Evolutionary conservation across 2,797 vertebrate genomes (phyloP).

Genomic region (Lepus townsendii): DNA sequence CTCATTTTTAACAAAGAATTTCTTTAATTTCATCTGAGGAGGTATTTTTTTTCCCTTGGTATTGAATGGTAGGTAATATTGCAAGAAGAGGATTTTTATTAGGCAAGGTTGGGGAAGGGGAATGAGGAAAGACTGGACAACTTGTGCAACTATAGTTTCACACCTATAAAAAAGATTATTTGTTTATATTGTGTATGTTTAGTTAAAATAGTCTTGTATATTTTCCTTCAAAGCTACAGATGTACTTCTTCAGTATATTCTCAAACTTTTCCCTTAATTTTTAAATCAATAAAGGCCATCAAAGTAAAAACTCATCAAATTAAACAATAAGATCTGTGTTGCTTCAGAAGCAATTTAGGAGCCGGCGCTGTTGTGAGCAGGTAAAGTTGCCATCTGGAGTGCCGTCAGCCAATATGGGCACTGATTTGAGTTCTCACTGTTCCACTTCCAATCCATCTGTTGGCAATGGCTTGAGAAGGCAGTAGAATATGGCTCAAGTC

Average conservation of each 20-base stretch:
- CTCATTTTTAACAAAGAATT: not conserved
- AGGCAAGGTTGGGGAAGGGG: not conserved
- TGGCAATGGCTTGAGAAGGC: no score
- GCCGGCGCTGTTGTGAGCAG: no score
- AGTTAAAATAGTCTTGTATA: not conserved
- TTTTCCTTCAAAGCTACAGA: not conserved
- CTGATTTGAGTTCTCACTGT: no score
- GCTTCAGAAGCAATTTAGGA: no score
- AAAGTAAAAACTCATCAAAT: not conserved
- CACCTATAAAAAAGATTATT: not conserved
- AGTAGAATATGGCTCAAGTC: no score
- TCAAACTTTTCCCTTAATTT: not conserved
- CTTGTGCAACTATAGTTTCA: not conserved
- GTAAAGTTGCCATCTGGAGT: no score
- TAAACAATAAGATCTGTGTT: not conserved
- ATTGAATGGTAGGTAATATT: not conserved
- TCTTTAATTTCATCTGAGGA: not conserved
- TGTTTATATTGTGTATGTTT: slow-evolving; percentile 17
- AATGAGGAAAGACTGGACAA: not conserved
- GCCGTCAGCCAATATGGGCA: no score
- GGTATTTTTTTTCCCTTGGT: not conserved
- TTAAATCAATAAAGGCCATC: not conserved
- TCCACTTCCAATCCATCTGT: no score
- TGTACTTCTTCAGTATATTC: not conserved
- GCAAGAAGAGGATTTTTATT: not conserved